A percentile compares a stretch with the other conserved stretches of the same genome.
These are phyloP conservation scores for Epicampocera succincta DNA, from an alignment of 2,888 invertebrate genomes.

Conservation along the genomic window DNA sequence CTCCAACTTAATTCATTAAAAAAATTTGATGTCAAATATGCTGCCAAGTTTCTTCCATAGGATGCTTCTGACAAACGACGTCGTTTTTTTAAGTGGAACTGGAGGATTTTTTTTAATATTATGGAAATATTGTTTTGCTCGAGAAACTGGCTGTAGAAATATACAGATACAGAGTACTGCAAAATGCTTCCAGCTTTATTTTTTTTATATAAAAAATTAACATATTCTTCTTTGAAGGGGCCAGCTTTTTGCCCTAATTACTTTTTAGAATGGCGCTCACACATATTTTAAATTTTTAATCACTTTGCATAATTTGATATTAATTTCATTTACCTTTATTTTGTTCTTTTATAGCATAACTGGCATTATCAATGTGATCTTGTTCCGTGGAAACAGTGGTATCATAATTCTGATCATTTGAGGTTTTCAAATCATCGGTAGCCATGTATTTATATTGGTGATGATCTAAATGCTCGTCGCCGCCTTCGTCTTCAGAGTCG, in stretches of 20 bases:
- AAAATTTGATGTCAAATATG: too few relatives aligned
- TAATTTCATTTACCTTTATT: slow-evolving; percentile 46
- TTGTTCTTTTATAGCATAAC: slow-evolving; percentile 62
- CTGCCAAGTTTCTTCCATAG: too few relatives aligned
- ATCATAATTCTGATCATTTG: slow-evolving; percentile 84
- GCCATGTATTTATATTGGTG: slow-evolving; percentile 90
- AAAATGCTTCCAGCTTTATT: too few relatives aligned
- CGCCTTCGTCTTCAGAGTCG: slow-evolving; percentile 99
- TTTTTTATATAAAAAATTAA: too few relatives aligned
- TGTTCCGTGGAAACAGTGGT: slow-evolving; percentile 85
- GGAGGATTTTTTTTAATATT: not conserved
- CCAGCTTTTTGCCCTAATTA: too few relatives aligned
- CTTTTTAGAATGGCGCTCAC: too few relatives aligned
- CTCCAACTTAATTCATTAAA: too few relatives aligned
- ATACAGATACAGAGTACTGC: too few relatives aligned
- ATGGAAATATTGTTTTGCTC: not conserved
- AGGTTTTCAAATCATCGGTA: slow-evolving; percentile 89
- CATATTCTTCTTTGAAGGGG: too few relatives aligned
- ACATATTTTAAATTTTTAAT: not conserved
- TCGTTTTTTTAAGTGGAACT: too few relatives aligned
- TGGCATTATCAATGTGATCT: slow-evolving; percentile 59
- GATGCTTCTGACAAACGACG: too few relatives aligned
- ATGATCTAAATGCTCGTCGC: slow-evolving; percentile 85
- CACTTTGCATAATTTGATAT: not conserved
- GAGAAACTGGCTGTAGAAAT: not conserved